phyloP scores from a whole-genome alignment of 2,113 vertebrate species.

The Pampusana beccarii region DNA sequence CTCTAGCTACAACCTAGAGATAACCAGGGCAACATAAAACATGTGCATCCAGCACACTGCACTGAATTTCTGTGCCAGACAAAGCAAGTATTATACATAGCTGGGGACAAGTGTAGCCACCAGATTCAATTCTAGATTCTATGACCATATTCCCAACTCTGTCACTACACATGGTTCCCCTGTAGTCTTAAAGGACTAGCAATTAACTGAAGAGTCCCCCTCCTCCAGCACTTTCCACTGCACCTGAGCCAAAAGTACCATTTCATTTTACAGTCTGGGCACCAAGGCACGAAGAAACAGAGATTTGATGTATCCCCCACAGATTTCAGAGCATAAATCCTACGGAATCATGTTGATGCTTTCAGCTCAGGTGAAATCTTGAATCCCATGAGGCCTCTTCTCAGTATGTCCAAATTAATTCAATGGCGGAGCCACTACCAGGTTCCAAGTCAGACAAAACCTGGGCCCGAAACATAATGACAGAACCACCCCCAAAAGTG shows the following conservation, averaged over 20 bases:
- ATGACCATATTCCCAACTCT: neutral
- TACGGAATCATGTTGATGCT: neutral
- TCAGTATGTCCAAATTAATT: neutral
- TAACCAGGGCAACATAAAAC: neutral
- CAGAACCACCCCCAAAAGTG: neutral
- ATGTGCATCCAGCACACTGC: neutral
- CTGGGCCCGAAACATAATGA: neutral
- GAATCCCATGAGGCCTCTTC: neutral
- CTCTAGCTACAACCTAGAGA: neutral
- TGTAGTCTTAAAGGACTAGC: neutral
- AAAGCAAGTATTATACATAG: neutral
- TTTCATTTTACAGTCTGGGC: neutral
- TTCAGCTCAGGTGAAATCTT: neutral
- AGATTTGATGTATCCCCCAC: neutral
- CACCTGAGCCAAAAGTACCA: neutral
- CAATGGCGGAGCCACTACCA: neutral
- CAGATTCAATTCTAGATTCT: neutral
- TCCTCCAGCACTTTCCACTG: neutral
- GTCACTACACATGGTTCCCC: neutral
- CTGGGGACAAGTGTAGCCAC: neutral
- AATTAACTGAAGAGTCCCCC: neutral
- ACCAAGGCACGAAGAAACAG: neutral
- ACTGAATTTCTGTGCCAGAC: neutral
- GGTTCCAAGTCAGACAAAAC: neutral
- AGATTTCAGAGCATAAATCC: neutral